Percentiles rank a stretch among this genome's conserved stretches.
Evolutionary conservation across 2,888 invertebrate genomes (phyloP).

Genomic region (Artemia sinica): DNA sequence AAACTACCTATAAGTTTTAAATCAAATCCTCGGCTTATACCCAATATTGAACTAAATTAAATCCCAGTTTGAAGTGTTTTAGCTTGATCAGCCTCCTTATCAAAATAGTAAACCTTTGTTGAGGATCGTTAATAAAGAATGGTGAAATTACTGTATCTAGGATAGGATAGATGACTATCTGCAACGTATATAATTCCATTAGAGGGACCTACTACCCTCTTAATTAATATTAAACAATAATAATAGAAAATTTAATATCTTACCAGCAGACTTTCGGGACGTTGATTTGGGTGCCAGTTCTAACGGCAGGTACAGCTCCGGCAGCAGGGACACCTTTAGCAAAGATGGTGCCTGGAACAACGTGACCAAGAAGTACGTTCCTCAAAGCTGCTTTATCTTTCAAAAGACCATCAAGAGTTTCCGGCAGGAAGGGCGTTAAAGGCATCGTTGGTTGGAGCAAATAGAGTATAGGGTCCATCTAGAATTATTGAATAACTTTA

Average conservation of each 20-base stretch:
- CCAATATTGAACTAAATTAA: too few species aligned
- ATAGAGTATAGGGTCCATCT: slow-evolving; percentile 23
- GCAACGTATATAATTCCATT: slow-evolving; percentile 25
- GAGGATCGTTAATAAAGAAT: slow-evolving; percentile 16
- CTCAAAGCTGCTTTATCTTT: slow-evolving; percentile 20
- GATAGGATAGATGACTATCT: slow-evolving; percentile 20
- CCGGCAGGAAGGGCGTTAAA: slow-evolving; percentile 21
- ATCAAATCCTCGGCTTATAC: too few species aligned
- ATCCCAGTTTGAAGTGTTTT: slow-evolving; percentile 13
- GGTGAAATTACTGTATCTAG: slow-evolving; percentile 16
- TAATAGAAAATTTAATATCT: too few species aligned
- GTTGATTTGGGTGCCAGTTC: not conserved
- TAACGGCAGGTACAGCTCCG: slow-evolving; percentile 20
- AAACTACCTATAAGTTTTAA: too few species aligned
- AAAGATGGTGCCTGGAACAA: slow-evolving; percentile 23
- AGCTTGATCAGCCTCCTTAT: slow-evolving; percentile 17
- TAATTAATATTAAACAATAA: slow-evolving; percentile 16
- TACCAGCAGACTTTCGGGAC: not conserved
- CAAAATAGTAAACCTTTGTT: slow-evolving; percentile 17
- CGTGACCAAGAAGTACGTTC: slow-evolving; percentile 23
- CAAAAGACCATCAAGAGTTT: slow-evolving; percentile 18
- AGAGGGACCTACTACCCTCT: slow-evolving; percentile 14
- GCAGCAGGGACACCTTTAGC: slow-evolving; percentile 23
- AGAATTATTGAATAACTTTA: not conserved
- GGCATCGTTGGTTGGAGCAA: slow-evolving; percentile 24